Conservation (phyloP, 2,113 vertebrate genomes). For the Paradisaea rubra region DNA sequence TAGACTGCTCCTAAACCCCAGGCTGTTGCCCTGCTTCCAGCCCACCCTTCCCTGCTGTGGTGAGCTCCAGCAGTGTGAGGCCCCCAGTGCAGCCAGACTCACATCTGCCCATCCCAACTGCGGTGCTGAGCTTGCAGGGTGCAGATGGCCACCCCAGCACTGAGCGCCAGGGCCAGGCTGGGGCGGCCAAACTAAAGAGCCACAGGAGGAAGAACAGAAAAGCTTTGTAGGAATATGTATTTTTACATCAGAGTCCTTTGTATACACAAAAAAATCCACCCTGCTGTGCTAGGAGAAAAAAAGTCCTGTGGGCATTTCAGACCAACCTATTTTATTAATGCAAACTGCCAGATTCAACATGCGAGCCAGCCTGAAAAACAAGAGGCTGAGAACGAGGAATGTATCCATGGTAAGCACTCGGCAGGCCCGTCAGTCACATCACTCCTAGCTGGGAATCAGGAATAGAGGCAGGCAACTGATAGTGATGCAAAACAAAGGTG, state of each 20-base stretch:
- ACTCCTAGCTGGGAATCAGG: neutral
- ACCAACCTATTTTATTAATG: neutral
- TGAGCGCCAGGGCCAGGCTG: rapidly evolving
- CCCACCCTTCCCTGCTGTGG: neutral
- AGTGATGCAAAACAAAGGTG: neutral
- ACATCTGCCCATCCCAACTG: rapidly evolving
- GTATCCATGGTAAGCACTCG: neutral
- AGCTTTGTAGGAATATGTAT: neutral
- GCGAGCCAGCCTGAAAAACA: neutral
- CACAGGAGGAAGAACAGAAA: neutral
- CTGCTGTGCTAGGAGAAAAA: neutral
- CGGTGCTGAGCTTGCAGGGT: rapidly evolving
- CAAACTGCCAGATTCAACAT: neutral
- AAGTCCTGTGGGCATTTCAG: constrained; percentile 13
- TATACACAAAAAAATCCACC: neutral
- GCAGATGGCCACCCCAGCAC: neutral
- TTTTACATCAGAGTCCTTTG: neutral
- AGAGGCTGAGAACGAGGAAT: neutral
- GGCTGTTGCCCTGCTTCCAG: neutral
- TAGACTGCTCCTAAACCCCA: neutral
- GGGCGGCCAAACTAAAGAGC: neutral
- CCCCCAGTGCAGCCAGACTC: rapidly evolving
- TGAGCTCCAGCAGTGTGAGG: neutral
- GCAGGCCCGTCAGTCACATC: neutral
- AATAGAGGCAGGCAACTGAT: neutral